A percentile compares a stretch with the other conserved stretches of the same genome.
These are phyloP conservation scores for Gymnoscopelus microlampas DNA, from an alignment of 2,797 vertebrate species.

Conservation along the genomic window DNA sequence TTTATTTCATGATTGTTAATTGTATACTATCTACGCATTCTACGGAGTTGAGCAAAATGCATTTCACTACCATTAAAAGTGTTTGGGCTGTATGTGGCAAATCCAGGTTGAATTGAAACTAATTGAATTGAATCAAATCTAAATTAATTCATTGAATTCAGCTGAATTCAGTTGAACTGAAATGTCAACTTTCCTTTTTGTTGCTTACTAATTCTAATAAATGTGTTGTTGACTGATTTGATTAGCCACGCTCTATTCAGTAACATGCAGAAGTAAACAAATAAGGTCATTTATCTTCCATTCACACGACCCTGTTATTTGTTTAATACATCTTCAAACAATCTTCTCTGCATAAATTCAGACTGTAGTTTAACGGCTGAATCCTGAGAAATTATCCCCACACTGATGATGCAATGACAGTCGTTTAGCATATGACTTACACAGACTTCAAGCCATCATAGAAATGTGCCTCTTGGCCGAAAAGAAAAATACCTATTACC, in stretches of 20 bases:
- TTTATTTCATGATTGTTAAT: no score
- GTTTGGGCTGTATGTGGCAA: no score
- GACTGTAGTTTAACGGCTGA: background rate
- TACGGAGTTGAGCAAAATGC: no score
- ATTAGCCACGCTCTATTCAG: no score
- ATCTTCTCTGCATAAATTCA: conserved; percentile 11
- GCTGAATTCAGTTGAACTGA: background rate
- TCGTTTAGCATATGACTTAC: conserved; percentile 31
- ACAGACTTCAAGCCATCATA: conserved; percentile 45
- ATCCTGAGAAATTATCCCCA: conserved; percentile 5
- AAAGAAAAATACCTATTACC: conserved; percentile 42
- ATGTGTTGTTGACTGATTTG: no score
- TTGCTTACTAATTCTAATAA: background rate
- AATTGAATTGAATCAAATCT: no score
- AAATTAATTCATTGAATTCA: no score
- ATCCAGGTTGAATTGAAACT: no score
- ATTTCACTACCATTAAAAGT: no score
- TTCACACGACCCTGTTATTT: background rate
- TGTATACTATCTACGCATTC: no score
- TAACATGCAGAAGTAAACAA: no score
- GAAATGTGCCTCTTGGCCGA: conserved; percentile 46
- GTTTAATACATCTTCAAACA: background rate
- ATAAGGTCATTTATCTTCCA: no score
- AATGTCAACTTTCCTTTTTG: background rate
- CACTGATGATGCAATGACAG: conserved; percentile 48